Evolutionary conservation across 1,140 invertebrate genomes (phyloP), one percentile per base, ranked within the genome.

Genomic region (Drosophila sulfurigaster): DNA sequence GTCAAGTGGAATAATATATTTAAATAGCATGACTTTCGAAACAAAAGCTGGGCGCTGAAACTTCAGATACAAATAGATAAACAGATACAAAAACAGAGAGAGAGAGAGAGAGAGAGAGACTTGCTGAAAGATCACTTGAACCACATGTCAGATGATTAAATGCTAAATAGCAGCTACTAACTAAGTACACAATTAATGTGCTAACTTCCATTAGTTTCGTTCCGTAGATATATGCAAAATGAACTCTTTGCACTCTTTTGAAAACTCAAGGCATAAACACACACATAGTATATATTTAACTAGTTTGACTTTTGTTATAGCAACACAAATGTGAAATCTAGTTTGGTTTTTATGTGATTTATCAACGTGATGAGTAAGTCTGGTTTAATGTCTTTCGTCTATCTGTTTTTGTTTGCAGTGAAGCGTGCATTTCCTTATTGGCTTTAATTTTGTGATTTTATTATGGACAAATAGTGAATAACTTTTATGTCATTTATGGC

Each of bases 341-440:
- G 66, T 69, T 70, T 74, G 48, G 20, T 32, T 69, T 43, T 43
- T 15, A 38, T 65, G 35, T 25, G 46, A 67, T 45, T 43, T 51
- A 51, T 59, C 54, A 68, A 68, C 5, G 45, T 35, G 66, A 70
- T 75, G 51, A 63, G 43, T 70, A 69, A 56, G 52, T 69, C 58
- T 54, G 71, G 65, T 74, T 68, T 59, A 30, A 5, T 58, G 8
- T 49, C n/a, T 49, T 20, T 20, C 16, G 16, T 49, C 10, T 49
- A 20, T 49, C 48, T 49, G 5, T 8, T 6, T 57, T 52, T 62
- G 13, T 25, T 3, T 16, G 54, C 54, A 45, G 15, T 15, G 49
- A 35, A 57, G 30, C 57, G 62, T 63, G 52, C 58, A 75, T 58
- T 75, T 75, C 72, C 66, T 70, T 63, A 75, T 75, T 72, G 41